phyloP scores from a whole-genome alignment of 2,797 vertebrate genomes.

The Syngnathus acus region DNA sequence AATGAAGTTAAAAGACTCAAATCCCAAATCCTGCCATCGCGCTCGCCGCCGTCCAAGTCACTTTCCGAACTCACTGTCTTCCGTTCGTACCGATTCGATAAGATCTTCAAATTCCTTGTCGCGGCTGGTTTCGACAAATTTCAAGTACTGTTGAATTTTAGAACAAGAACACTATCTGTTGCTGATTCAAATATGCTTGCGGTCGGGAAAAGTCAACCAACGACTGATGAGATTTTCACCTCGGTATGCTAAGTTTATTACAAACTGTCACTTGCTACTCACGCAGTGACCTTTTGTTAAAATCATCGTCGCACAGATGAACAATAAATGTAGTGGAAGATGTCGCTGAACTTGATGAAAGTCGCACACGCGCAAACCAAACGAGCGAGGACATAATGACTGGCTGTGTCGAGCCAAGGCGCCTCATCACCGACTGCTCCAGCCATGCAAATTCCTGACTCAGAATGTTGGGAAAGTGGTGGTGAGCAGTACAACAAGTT shows the following conservation, averaged over 20 bases:
- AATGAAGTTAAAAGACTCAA: conserved; percentile 76
- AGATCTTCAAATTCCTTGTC: neutral
- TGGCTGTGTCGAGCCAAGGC: conserved; percentile 11
- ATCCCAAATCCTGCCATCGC: conserved; percentile 68
- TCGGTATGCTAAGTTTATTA: neutral
- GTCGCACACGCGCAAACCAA: conserved; percentile 3
- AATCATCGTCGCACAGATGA: neutral
- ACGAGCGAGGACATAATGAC: conserved; percentile 9
- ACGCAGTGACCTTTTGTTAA: conserved; percentile 1
- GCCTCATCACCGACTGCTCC: conserved; percentile 9
- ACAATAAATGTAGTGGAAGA: conserved; percentile 2
- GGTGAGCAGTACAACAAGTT: conserved; percentile 18
- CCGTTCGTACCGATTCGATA: conserved; percentile 2
- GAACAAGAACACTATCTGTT: neutral
- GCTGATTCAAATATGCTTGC: no score
- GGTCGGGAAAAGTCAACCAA: neutral
- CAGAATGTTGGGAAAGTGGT: conserved; percentile 10
- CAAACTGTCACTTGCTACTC: neutral
- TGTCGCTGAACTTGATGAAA: conserved; percentile 2
- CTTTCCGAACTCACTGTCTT: conserved; percentile 21
- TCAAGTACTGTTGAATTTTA: no score
- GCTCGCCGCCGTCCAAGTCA: conserved; percentile 35
- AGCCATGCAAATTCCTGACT: conserved; percentile 21
- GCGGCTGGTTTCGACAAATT: neutral
- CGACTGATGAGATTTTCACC: neutral